Percentiles rank a stretch among this genome's conserved stretches.
Evolutionary conservation across 2,888 invertebrate species (phyloP).

Genomic region (Tholera decimalis): DNA sequence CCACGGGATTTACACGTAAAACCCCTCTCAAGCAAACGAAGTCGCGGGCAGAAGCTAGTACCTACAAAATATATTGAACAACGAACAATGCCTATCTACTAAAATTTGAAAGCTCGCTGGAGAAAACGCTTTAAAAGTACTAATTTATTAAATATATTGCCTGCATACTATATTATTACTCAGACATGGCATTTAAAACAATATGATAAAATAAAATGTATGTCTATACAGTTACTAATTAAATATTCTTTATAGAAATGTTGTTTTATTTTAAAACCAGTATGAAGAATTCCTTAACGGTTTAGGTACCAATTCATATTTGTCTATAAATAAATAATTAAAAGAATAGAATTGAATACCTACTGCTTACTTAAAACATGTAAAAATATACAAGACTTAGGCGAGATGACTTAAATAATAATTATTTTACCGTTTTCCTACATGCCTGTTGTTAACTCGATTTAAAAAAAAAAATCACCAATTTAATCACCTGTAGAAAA

Average conservation of each 20-base stretch:
- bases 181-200: background rate
- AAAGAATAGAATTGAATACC: slow-evolving; percentile 52
- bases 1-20: too few relatives aligned
- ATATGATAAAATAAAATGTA: slow-evolving; percentile 2
- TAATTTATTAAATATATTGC: background rate
- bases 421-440: background rate
- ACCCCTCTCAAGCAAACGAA: too few relatives aligned
- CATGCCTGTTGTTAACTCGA: background rate
- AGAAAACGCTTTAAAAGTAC: background rate
- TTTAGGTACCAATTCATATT: slow-evolving; percentile 32
- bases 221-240: background rate
- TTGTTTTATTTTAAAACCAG: slow-evolving; percentile 33
- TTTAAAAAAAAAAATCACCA: background rate
- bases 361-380: slow-evolving; percentile 44
- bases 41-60: too few relatives aligned
- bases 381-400: background rate
- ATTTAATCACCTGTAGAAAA: background rate
- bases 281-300: slow-evolving; percentile 34
- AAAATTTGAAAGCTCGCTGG: background rate
- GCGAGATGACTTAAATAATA: background rate
- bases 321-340: slow-evolving; percentile 29
- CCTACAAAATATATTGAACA: background rate
- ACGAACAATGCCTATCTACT: background rate
- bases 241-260: slow-evolving; percentile 1
- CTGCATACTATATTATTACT: background rate